Evolutionary conservation across 2,797 vertebrate species (phyloP), one percentile per base, ranked within the genome.

Genomic region (Podargus strigoides): DNA sequence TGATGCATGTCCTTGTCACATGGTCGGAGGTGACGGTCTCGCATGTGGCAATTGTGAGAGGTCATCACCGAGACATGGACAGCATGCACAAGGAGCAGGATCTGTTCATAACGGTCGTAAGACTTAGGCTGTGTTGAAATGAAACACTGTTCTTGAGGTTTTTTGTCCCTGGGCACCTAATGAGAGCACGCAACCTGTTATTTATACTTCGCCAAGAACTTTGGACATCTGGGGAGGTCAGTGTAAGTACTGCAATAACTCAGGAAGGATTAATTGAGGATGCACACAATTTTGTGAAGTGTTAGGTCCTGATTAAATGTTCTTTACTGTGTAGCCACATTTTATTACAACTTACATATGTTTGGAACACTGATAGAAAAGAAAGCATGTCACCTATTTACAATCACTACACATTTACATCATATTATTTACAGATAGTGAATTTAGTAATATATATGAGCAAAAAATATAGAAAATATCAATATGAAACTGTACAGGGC

Each of bases 261-360:
- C 23, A 8, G n/a, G 68, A 85, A 76, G 23, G 56, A 82, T 70
- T 75, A 96, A 94, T 36, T 93, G 67, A 86, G 70, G 87, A 39
- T 47, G 39, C 36, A 56, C 36, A 24, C 42, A 12, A 28, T 63
- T 90, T 50, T 86, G 66, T 69, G 50, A 49, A 77, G 84, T 95
- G 80, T 94, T 96, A 68, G 87, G 53, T 77, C 21, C 47, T 44
- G 27, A 97, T 93, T 76, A 97, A 95, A 83, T 86, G 70, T 63
- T 80, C 77, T 97, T 97, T 84, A 90, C 87, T 85, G 77, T 72
- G 94, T 96, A 96, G 94, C 95, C 86, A 97, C 94, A 97, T 98
- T 98, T 98, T 98, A 98, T 98, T 98, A 98, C 97, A 98, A 98
- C 98, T 98, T 95, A 95, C 74, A 96, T 97, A 97, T 89, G 96